These are phyloP conservation scores for Oscheius sp. DNA, from an alignment of 2,888 invertebrate species.

Conservation along the genomic window DNA sequence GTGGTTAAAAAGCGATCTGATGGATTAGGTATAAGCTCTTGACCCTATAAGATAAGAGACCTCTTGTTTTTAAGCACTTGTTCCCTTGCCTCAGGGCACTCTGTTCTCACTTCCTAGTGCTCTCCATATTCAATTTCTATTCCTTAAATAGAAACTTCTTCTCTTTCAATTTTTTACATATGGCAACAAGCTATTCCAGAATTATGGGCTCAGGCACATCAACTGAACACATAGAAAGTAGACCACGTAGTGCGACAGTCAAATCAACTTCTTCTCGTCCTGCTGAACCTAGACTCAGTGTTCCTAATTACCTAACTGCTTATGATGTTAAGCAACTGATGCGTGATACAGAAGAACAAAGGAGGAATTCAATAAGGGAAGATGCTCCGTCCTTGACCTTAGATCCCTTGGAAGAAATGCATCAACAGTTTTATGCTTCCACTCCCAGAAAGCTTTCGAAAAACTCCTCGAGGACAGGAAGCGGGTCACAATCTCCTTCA, in stretches of 20 bases:
- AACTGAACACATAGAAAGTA: slow-evolving; percentile 16
- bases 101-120: neutral
- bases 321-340: slow-evolving; percentile 54
- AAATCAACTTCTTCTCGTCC: neutral
- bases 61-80: neutral
- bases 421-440: slow-evolving; percentile 13
- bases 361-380: slow-evolving; percentile 14
- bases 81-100: neutral
- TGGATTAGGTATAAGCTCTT: slow-evolving; percentile 5
- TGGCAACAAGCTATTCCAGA: neutral
- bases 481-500: slow-evolving; percentile 7
- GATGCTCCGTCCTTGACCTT: neutral
- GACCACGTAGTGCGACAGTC: slow-evolving; percentile 1
- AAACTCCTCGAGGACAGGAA: neutral
- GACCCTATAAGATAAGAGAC: slow-evolving; percentile 12
- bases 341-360: slow-evolving; percentile 26
- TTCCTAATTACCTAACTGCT: slow-evolving; percentile 39
- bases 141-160: neutral
- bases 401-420: slow-evolving; percentile 23
- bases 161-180: neutral
- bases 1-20: too few species aligned
- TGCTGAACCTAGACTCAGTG: slow-evolving; percentile 28
- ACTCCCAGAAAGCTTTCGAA: neutral
- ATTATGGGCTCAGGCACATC: slow-evolving; percentile 41
- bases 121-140: neutral